Evolutionary conservation across 2,797 vertebrate genomes (phyloP).

Genomic region (Notamacropus eugenii): DNA sequence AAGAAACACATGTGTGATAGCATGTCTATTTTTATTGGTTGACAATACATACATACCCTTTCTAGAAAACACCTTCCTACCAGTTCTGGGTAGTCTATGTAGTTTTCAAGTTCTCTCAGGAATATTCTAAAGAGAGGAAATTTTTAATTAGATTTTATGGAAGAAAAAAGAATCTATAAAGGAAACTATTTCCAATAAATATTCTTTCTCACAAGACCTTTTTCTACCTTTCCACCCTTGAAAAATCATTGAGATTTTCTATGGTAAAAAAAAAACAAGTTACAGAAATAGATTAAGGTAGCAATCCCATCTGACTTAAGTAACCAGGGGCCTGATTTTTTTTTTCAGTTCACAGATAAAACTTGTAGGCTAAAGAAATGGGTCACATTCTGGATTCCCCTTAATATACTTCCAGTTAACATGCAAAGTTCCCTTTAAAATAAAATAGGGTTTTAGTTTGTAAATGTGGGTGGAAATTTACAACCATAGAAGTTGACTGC

Average conservation of each 20-base stretch:
- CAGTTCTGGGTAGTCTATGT: conserved; percentile 93
- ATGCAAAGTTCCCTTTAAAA: too few species aligned
- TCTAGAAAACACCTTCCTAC: conserved; percentile 97
- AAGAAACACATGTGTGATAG: not conserved
- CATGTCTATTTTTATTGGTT: not conserved
- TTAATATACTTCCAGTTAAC: not conserved
- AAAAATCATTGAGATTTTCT: not conserved
- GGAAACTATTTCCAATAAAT: not conserved
- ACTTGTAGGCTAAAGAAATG: not conserved
- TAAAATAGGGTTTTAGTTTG: not conserved
- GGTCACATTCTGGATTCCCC: too few species aligned
- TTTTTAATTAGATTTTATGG: not conserved
- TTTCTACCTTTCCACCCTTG: not conserved
- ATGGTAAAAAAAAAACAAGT: not conserved
- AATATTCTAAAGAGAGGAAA: conserved; percentile 90
- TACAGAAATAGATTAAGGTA: not conserved
- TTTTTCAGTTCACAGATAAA: not conserved
- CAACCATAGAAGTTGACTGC: not conserved
- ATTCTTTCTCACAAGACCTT: not conserved
- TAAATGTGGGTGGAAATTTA: not conserved
- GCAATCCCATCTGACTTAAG: not conserved
- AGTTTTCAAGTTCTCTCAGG: conserved; percentile 94
- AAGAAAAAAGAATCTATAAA: not conserved
- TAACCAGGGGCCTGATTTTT: not conserved
- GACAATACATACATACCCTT: conserved; percentile 87